phyloP scores from a whole-genome alignment of 2,797 vertebrate species.

The Hypotaenidia okinawae region DNA sequence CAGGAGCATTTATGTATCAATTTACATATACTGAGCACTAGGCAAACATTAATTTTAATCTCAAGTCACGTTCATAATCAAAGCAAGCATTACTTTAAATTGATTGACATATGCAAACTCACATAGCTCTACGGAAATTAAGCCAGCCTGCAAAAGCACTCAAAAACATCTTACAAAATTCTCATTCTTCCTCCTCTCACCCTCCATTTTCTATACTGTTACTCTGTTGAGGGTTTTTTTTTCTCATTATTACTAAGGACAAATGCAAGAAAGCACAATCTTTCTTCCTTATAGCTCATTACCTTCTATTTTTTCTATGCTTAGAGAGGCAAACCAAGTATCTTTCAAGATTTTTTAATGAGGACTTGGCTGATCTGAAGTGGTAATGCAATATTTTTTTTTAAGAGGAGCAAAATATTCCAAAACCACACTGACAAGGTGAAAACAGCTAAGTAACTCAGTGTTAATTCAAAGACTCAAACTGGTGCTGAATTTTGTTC shows the following conservation, averaged over 20 bases:
- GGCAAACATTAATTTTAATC: constrained; percentile 52
- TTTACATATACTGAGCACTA: constrained; percentile 37
- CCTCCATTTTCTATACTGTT: background rate
- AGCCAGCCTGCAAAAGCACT: background rate
- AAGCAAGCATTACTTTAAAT: constrained; percentile 49
- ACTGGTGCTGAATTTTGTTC: background rate
- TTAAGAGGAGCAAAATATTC: background rate
- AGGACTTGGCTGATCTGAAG: background rate
- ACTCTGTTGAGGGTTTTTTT: no score
- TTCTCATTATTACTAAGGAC: background rate
- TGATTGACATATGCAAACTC: constrained; percentile 39
- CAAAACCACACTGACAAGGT: background rate
- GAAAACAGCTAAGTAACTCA: background rate
- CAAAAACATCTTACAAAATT: background rate
- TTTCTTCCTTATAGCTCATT: background rate
- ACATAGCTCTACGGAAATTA: constrained; percentile 14
- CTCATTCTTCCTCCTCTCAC: background rate
- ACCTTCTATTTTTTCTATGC: background rate
- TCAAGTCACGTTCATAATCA: constrained; percentile 25
- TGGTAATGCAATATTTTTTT: background rate
- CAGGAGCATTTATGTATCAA: constrained; percentile 26
- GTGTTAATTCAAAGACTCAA: background rate
- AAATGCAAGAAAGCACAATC: background rate
- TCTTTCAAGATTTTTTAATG: background rate
- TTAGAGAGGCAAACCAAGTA: background rate